A percentile compares a stretch with the other conserved stretches of the same genome.
Evolutionary conservation across 2,113 vertebrate genomes (phyloP).

Genomic region (Etheostoma spectabile): DNA sequence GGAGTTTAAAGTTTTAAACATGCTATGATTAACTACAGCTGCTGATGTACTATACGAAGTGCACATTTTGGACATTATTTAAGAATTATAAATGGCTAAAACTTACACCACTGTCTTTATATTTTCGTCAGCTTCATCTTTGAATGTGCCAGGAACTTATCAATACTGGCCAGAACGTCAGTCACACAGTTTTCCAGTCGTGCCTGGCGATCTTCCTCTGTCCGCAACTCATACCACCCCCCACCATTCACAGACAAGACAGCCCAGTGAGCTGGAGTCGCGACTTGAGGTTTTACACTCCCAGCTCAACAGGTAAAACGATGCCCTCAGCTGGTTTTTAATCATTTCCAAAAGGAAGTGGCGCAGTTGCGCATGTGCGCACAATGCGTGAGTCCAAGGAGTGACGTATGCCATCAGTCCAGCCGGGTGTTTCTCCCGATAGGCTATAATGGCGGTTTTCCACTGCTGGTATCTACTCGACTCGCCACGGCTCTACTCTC

Average conservation of each 20-base stretch:
- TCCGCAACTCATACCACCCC: constrained; percentile 69
- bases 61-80: background rate
- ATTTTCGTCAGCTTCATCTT: constrained; percentile 76
- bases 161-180: constrained; percentile 87
- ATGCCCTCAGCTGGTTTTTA: background rate
- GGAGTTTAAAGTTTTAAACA: background rate
- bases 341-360: background rate
- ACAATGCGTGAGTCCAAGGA: no score
- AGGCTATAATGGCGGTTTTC: no score
- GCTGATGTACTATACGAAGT: background rate
- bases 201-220: constrained; percentile 83
- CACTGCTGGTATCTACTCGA: no score
- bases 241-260: constrained; percentile 75
- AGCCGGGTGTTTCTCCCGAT: no score
- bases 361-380: no score
- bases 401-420: no score
- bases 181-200: constrained; percentile 67
- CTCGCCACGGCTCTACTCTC: no score
- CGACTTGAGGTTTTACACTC: constrained; percentile 91
- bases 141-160: constrained; percentile 85
- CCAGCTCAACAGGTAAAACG: constrained; percentile 93
- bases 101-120: background rate
- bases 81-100: background rate
- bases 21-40: background rate
- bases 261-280: constrained; percentile 87